Base-by-base conservation (phyloP, 1,140 invertebrate genomes). In the Matsumurasca onukii region DNA sequence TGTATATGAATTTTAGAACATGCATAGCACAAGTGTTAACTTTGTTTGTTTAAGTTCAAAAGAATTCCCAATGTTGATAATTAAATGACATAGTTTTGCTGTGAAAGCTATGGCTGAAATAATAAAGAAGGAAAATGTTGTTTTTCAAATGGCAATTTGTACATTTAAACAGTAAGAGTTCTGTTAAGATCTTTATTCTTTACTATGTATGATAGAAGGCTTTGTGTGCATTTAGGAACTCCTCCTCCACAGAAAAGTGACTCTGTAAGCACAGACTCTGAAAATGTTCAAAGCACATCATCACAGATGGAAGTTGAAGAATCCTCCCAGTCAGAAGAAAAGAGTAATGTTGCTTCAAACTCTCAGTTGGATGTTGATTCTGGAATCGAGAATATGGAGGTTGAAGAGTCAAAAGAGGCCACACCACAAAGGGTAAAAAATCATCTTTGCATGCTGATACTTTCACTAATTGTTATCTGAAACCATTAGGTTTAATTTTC, bases 351-450 rank as follows among this genome's bases (percentile, higher is more conserved):
- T 57, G 65, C 69, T 61, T 74, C 67, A 30, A 66, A 77, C 62
- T 78, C 77, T 55, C 79, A 81, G 66, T 81, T 86, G 34, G 88
- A 90, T 78, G 86, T 89, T 45, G 89, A 90, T 79, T 90, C 88
- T 49, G 88, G 88, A 13, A 88, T 90, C 75, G 89, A 89, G 77
- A 89, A 86, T 75, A 91, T 90, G 88, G 88, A 90, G 78, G 88
- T 90, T 2, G 86, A 88, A 25, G 82, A 84, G 66, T 76, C 75
- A 2, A 79, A 82, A 65, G 70, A 72, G 39, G 49, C 69, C 68
- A 48, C 78, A 30, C 77, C 78, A 77, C 80, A 80, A 69, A 74
- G 81, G 30, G 80, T 82, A 73, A 75, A 74, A n/a, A n/a, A n/a
- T n/a, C n/a, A n/a, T 72, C 61, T 63, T 34, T 55, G 29, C 67